Evolutionary conservation across 1,140 invertebrate species (phyloP), one percentile per base, ranked within the genome.

Genomic region (Pantala flavescens): DNA sequence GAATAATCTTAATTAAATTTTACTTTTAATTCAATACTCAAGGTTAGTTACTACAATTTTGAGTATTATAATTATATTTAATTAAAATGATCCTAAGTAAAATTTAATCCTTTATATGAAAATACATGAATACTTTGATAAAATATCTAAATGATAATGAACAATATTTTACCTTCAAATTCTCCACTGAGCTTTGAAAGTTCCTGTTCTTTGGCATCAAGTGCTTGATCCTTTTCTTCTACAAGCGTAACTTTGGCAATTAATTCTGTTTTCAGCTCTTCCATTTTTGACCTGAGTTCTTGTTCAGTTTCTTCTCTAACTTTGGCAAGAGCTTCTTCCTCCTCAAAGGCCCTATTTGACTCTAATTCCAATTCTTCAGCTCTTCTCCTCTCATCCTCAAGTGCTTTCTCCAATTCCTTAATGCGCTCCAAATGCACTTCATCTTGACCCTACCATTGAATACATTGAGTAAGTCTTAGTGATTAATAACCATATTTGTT

Each of bases 321-420:
- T 55, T 76, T 55, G 19, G 83, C 77, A 19, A 87, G 78, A 77
- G 83, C 82, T 78, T 87, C 86, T 76, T 87, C 86, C 3, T 83
- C 78, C 79, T 88, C 86, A 71, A 87, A 86, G n/a, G 86, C 77
- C 76, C 84, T 85, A 55, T 82, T 83, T n/a, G 81, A 83, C 70
- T 87, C 85, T 73, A 78, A 78, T 80, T 88, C 86, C 0, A 86
- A 77, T 49, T 82, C 81, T 78, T 86, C 83, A 11, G 82, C 76
- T 75, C 83, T 81, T 74, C 84, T 82, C 43, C 82, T 79, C 77
- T 87, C 86, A 71, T 84, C 82, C 3, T 79, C 76, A 10, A 88
- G 77, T 74, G 82, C 77, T 72, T 83, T 81, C 77, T 89, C 84
- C n/a, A 89, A 77, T 76, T 87, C 83, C 74, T 84, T 83, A 73